Evolutionary conservation across 2,113 vertebrate genomes (phyloP), one percentile per base, ranked within the genome.

Genomic region (Garra rufa): DNA sequence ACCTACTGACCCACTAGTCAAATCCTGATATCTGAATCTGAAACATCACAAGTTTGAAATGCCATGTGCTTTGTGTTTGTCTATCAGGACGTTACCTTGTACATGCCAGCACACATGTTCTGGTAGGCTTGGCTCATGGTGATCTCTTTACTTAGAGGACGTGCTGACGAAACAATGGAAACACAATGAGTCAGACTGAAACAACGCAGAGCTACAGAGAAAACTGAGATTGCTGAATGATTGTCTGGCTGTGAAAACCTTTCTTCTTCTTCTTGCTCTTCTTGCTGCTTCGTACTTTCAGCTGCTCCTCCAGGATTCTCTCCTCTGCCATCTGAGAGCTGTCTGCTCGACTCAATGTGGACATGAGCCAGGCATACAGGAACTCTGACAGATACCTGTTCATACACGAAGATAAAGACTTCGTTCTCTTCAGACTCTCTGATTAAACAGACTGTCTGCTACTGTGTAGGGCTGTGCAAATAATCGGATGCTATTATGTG

Each of bases 41-140:
- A n/a, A n/a, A n/a, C n/a, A n/a, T n/a, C n/a, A n/a, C n/a, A n/a
- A n/a, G n/a, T n/a, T n/a, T n/a, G n/a, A n/a, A n/a, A n/a, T n/a
- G n/a, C n/a, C n/a, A n/a, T n/a, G n/a, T n/a, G n/a, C n/a, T n/a
- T n/a, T n/a, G 34, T 57, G 10, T 48, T 48, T 34, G 43, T 78
- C 19, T 38, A 21, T 63, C 4, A 21, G 48, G 38, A 24, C 11
- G 52, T 81, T 93, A 99, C 98, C 95, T 99, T 99, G 92, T 99
- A 99, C 98, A 99, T 99, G 83, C 98, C 98, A 86, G 98, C 98
- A 81, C 98, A 99, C 97, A 99, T 99, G 88, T 99, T 99, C 94
- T 99, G 98, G 91, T 99, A 99, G 0, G 97, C 98, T 88, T 99
- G 98, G 91, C 97, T 99, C 96, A 99, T 97, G 46, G 97, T 99